A percentile compares a stretch with the other conserved stretches of the same genome.
phyloP scores from a whole-genome alignment of 2,797 vertebrate species.

The Trichosurus vulpecula region DNA sequence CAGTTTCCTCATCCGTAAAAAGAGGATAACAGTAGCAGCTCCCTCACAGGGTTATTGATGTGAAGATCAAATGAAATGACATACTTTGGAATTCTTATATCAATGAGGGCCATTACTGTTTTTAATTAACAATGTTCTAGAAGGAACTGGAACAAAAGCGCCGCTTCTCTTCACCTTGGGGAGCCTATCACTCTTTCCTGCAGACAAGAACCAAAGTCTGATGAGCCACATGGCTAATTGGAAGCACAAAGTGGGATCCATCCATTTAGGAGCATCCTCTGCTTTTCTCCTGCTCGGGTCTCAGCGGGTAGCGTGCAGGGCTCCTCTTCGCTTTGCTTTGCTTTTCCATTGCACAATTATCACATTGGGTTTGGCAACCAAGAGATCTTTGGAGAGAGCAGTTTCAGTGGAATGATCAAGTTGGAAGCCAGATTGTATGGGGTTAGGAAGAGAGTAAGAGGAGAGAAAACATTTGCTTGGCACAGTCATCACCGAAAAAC shows the following conservation, averaged over 20 bases:
- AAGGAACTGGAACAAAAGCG: not conserved
- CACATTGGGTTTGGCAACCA: not conserved
- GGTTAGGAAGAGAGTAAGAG: not conserved
- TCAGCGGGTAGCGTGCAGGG: not conserved
- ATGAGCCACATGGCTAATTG: not conserved
- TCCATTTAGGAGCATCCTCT: not conserved
- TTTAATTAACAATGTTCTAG: not conserved
- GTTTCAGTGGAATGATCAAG: not conserved
- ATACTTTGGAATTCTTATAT: not conserved
- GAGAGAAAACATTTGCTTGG: not conserved
- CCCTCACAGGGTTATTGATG: not conserved
- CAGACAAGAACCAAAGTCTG: not conserved
- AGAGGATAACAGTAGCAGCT: not conserved
- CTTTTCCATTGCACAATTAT: not conserved
- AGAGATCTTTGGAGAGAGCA: not conserved
- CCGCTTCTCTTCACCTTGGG: not conserved
- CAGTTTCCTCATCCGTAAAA: not conserved
- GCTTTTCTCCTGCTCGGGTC: not conserved
- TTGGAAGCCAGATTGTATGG: not conserved
- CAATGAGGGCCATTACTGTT: not conserved
- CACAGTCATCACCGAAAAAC: not conserved
- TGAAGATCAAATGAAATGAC: not conserved
- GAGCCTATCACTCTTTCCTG: not conserved
- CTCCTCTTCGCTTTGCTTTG: not conserved
- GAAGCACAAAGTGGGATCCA: not conserved